Evolutionary conservation across 2,888 invertebrate genomes (phyloP).

Genomic region (Hoplodrina blanda): DNA sequence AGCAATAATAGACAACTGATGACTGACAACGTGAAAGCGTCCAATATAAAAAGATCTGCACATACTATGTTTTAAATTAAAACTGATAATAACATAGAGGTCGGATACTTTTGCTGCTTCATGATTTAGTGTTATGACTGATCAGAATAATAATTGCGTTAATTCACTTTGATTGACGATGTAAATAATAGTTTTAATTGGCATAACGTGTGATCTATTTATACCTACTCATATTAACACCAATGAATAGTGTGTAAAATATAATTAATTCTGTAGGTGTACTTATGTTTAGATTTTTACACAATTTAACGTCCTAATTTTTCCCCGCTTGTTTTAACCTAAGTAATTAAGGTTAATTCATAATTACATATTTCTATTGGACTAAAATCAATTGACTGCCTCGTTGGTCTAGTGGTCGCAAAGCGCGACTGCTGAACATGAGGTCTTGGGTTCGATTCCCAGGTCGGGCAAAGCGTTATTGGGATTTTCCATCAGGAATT

Average conservation of each 20-base stretch:
- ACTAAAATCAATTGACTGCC: not conserved
- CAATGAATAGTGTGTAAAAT: not conserved
- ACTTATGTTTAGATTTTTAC: too few relatives aligned
- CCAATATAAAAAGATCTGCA: slow-evolving; percentile 55
- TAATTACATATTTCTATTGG: not conserved
- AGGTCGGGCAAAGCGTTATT: too few relatives aligned
- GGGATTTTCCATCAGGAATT: too few relatives aligned
- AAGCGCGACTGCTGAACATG: too few relatives aligned
- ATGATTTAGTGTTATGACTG: slow-evolving; percentile 63
- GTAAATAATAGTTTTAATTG: slow-evolving; percentile 49
- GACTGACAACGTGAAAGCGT: slow-evolving; percentile 52
- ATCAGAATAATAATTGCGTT: slow-evolving; percentile 68
- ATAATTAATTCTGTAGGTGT: not conserved
- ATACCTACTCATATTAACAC: not conserved
- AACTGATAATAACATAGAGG: slow-evolving; percentile 44
- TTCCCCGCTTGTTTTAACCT: not conserved
- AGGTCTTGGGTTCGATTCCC: too few relatives aligned
- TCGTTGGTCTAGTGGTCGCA: too few relatives aligned
- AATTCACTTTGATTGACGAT: slow-evolving; percentile 63
- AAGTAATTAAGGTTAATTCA: not conserved
- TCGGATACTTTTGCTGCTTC: slow-evolving; percentile 58
- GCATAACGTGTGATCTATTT: not conserved
- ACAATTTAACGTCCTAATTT: too few relatives aligned
- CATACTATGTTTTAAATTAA: slow-evolving; percentile 41
- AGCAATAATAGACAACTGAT: slow-evolving; percentile 54